Base-by-base conservation (phyloP, 1,140 invertebrate genomes). In the Ceratosolen solmsi region DNA sequence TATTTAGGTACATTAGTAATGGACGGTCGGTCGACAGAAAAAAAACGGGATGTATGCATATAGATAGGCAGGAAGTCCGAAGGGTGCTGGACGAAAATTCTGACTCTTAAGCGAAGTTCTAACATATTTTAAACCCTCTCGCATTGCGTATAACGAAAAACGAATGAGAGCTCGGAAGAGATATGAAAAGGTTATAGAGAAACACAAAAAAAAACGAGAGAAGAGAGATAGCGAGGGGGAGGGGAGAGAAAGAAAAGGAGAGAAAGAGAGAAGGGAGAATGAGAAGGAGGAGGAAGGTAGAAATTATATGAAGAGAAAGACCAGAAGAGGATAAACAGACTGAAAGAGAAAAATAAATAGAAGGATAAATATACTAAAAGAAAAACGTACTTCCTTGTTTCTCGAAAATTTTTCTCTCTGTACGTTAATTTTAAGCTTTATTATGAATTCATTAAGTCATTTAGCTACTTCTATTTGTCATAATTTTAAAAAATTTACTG, bases 91-190 rank as follows among this genome's bases (percentile, higher is more conserved):
- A 71, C 56, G 33, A 46, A 75, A 75, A 60, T 56, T 74, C 51
- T 33, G 56, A 30, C 54, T 41, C 56, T 75, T 82, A 79, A 87
- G 86, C 84, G 85, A 83, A 83, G 84, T 83, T 87, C 86, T 87
- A 87, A 87, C 86, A 87, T 86, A 85, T 86, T 87, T 87, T 87
- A 87, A 87, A 83, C 83, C 82, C 77, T 79, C 15, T 77, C 15
- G 22, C 74, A 30, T 72, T 76, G 83, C 83, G 79, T 84, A 77
- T 72, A 51, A 36, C 36, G 49, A 71, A 81, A 81, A 71, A 84
- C 63, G 80, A 73, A 76, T 46, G 25, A 3, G 72, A 80, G 58
- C 56, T 58, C 30, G n/a, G n/a, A 68, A 70, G 49, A 54, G 56
- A 38, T 68, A 65, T 76, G 30, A 56, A 79, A 68, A 79, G 76